phyloP scores from a whole-genome alignment of 2,113 vertebrate genomes.

The Gnathonemus longibarbis region DNA sequence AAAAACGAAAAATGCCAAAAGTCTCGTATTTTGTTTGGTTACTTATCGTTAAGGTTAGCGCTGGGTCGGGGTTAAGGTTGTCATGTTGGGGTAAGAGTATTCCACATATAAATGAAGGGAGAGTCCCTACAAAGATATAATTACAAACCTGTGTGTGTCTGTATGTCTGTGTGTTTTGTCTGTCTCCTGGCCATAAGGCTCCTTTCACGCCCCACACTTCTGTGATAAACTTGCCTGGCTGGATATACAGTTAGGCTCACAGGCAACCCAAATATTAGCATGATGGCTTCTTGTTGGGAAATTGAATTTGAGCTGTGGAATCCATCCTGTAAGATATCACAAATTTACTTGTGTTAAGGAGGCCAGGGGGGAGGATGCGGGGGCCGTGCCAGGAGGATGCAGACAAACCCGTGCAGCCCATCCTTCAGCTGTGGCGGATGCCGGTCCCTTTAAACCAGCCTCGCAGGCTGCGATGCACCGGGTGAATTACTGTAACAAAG shows the following conservation, averaged over 20 bases:
- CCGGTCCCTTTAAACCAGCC: background rate
- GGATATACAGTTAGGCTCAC: background rate
- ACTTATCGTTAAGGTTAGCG: too few species aligned
- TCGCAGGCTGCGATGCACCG: background rate
- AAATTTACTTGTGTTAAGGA: background rate
- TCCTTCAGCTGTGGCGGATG: background rate
- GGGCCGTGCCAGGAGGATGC: background rate
- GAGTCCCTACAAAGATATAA: too few species aligned
- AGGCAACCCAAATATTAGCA: background rate
- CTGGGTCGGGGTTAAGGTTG: too few species aligned
- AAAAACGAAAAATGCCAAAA: too few species aligned
- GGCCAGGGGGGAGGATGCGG: background rate
- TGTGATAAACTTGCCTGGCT: background rate
- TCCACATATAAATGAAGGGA: too few species aligned
- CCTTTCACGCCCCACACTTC: background rate
- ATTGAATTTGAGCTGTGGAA: background rate
- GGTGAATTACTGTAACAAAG: background rate
- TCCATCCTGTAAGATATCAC: background rate
- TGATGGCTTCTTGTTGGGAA: background rate
- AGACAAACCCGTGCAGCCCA: too few species aligned
- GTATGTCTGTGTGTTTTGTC: background rate
- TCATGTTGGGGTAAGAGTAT: too few species aligned
- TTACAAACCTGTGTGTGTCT: background rate
- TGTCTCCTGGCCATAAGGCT: background rate
- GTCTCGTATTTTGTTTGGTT: too few species aligned